Base-by-base conservation (phyloP, 2,113 vertebrate genomes). In the Nansenia antarctica region DNA sequence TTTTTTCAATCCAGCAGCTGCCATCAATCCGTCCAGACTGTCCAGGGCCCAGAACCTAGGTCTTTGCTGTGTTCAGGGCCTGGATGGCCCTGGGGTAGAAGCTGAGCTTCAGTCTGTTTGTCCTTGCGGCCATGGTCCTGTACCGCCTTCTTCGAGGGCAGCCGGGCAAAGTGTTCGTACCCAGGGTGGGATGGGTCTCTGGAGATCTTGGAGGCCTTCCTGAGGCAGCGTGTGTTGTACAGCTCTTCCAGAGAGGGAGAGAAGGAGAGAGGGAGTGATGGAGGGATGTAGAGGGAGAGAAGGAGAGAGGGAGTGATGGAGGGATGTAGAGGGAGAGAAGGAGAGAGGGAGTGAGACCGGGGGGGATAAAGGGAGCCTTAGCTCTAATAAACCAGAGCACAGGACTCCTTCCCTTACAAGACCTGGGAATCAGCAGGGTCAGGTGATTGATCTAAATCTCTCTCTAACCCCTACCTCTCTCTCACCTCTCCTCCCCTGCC, bases 361-460 rank as follows among this genome's bases (percentile, higher is more conserved):
- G 77, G 87, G 76, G 82, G 85, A 89, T 89, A 85, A 86, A 87
- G 79, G 66, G 83, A 74, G 77, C 80, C 86, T 90, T 88, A 88
- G 78, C 81, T 35, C 65, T 82, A 42, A 68, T 81, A 85, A 85
- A 87, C 71, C 82, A 85, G 69, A 78, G 80, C 72, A 74, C 66
- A 76, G 73, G 67, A 74, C 82, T 80, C 60, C 77, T 83, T 86
- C 76, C 76, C 82, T 84, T 66, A 67, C 65, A 65, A 83, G 82
- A 66, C 72, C 81, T 69, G 59, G 76, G 78, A 74, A 75, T 86
- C 63, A 75, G 72, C 59, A 32, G 79, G 80, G 81, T 64, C 65
- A 82, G 70, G 76, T 79, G 86, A 88, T 87, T 77, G 73, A 72
- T 76, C 62, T 67, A 29, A 81, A 80, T 84, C 84, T 82, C 77